Evolutionary conservation across 1,140 invertebrate species (phyloP), one percentile per base, ranked within the genome.

Genomic region (Orussus abietinus): DNA sequence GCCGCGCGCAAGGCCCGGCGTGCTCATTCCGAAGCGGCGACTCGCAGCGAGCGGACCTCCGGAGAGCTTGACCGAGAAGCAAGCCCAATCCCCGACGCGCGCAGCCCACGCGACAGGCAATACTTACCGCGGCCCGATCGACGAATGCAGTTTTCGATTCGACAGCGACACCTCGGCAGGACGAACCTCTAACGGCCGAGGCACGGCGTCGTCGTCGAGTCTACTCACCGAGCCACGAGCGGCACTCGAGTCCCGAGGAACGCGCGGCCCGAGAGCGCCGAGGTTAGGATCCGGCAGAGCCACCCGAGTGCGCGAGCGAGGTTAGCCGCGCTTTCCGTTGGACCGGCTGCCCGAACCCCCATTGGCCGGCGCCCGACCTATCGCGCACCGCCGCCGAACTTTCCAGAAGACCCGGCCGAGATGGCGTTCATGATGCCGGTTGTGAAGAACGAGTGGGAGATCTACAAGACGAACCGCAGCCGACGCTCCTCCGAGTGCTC

Each of bases 381-480:
- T 19, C 38, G 10, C 6, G 38, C 35, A 51, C 35, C 42, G 45
- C 42, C n/a, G 21, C 21, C 29, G 17, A 22, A 14, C 10, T 36
- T 35, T 18, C 20, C 45, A 32, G 42, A n/a, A n/a, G n/a, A n/a
- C n/a, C n/a, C 32, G 38, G 29, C 43, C 57, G 62, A 78, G 66
- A 92, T 92, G 89, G 89, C 89, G 75, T 92, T 92, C 74, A 91
- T 92, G 88, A 90, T 91, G 86, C 89, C 88, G 25, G 88, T 92
- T 47, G 82, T 92, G 66, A 91, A 90, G 78, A 92, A 92, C 72
- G 87, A 92, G 71, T 92, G 86, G 78, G 86, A 92, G 65, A 91
- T 92, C 65, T 92, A 92, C 77, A 88, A 88, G 73, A 84, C 83
- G 42, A 84, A 85, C 66, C 78, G 86, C 37, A 80, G 78, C 42